Evolutionary conservation across 1,140 invertebrate genomes (phyloP).

Genomic region (Coenobita brevimanus): DNA sequence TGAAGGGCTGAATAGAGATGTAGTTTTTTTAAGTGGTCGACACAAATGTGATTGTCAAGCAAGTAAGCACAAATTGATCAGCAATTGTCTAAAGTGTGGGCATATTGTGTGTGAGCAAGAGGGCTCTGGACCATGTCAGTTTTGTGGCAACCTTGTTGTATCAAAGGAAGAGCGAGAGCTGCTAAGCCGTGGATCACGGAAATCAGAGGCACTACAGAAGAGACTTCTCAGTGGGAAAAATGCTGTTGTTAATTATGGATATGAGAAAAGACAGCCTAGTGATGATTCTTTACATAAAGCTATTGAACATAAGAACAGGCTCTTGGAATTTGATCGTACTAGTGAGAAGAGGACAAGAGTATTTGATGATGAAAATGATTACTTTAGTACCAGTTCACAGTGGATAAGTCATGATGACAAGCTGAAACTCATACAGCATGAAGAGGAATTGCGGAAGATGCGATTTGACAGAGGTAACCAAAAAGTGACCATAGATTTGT

Average conservation of each 20-base stretch:
- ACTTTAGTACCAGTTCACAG: conserved; percentile 86
- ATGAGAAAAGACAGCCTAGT: conserved; percentile 24
- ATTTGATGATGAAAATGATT: conserved; percentile 96
- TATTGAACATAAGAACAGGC: conserved; percentile 84
- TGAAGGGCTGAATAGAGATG: conserved; percentile 80
- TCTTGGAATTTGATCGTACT: conserved; percentile 90
- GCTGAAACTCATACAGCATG: conserved; percentile 80
- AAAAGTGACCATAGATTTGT: conserved; percentile 88
- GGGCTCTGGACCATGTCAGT: conserved; percentile 95
- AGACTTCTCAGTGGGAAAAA: conserved; percentile 78
- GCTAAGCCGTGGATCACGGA: conserved; percentile 80
- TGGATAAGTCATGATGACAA: conserved; percentile 86
- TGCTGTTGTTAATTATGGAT: conserved; percentile 71
- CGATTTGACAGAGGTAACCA: conserved; percentile 81
- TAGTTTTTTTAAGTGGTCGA: conserved; percentile 80
- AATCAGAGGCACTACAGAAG: conserved; percentile 81
- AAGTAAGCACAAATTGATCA: conserved; percentile 89
- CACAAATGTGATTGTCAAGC: conserved; percentile 94
- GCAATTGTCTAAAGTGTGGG: conserved; percentile 96
- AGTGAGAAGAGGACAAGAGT: conserved; percentile 89
- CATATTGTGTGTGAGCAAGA: conserved; percentile 96
- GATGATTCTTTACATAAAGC: conserved; percentile 78
- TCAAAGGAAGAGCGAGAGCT: conserved; percentile 83
- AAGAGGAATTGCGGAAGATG: conserved; percentile 80
- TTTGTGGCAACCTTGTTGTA: conserved; percentile 87